Conservation (phyloP, 1,140 invertebrate species). For the Ericerus pela region DNA sequence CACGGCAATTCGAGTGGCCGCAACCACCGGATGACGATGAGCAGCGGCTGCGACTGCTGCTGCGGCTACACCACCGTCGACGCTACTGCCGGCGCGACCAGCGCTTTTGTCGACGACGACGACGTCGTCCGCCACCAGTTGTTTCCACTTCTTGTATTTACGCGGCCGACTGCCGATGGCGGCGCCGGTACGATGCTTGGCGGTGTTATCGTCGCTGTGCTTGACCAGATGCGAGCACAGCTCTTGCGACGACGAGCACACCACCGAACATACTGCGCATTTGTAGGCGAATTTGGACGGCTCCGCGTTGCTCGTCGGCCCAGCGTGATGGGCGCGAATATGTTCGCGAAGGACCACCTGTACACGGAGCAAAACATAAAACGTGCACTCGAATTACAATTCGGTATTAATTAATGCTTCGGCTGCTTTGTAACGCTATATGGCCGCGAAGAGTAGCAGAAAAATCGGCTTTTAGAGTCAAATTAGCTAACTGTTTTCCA, state of each 20-base stretch:
- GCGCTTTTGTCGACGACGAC: too few relatives aligned
- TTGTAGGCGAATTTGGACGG: constrained; percentile 39
- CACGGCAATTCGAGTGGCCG: too few relatives aligned
- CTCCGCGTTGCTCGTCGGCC: constrained; percentile 44
- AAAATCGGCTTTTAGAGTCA: not conserved
- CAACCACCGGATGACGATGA: too few relatives aligned
- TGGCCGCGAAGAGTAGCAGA: not conserved
- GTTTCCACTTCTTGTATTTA: not conserved
- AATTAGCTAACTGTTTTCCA: too few relatives aligned
- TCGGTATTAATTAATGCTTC: not conserved
- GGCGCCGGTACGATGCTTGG: constrained; percentile 32
- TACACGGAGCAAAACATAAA: constrained; percentile 17
- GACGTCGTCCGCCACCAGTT: too few relatives aligned
- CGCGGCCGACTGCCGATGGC: too few relatives aligned
- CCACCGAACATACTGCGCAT: constrained; percentile 56
- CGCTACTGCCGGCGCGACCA: too few relatives aligned
- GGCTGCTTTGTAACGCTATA: not conserved
- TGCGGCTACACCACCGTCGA: too few relatives aligned
- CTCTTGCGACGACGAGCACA: constrained; percentile 50
- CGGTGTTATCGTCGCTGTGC: constrained; percentile 67
- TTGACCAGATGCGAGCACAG: constrained; percentile 63
- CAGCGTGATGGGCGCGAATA: constrained; percentile 65
- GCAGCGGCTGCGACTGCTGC: too few relatives aligned
- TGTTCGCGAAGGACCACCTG: constrained; percentile 62
- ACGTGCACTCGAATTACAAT: not conserved